Conservation (phyloP, 2,797 vertebrate genomes). For the Labroides dimidiatus region DNA sequence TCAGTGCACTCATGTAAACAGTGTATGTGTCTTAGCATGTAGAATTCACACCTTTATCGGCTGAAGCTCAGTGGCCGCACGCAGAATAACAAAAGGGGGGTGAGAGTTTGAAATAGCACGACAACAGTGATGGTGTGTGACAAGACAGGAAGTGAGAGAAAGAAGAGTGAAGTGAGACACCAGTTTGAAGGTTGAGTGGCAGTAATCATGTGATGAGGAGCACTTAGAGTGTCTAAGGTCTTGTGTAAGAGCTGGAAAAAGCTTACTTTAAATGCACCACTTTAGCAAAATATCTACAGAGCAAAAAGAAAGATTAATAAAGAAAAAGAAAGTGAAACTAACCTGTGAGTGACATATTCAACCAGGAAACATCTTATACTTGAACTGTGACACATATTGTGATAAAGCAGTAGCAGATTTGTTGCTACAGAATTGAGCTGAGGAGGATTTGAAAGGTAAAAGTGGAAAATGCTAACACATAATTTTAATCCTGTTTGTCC, state of each 20-base stretch:
- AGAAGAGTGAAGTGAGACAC: slow-evolving; percentile 43
- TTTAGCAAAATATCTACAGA: background rate
- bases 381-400: background rate
- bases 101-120: background rate
- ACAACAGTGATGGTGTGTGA: slow-evolving; percentile 23
- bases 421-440: too few species aligned
- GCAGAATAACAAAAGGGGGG: slow-evolving; percentile 1
- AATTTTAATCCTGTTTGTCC: background rate
- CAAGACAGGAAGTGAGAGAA: slow-evolving; percentile 63
- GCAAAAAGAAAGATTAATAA: background rate
- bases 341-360: background rate
- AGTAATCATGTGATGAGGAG: slow-evolving; percentile 33
- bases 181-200: slow-evolving; percentile 23
- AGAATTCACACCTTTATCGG: background rate
- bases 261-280: background rate
- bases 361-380: background rate
- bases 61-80: background rate
- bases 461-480: background rate
- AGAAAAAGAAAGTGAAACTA: background rate
- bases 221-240: slow-evolving; percentile 11
- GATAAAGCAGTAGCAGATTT: background rate
- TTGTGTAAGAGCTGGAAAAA: background rate
- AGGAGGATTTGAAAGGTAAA: background rate
- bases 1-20: background rate
- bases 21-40: background rate